Percentiles rank a stretch among this genome's conserved stretches.
Conservation (phyloP, 1,140 invertebrate genomes). For the Drosophila saltans region DNA sequence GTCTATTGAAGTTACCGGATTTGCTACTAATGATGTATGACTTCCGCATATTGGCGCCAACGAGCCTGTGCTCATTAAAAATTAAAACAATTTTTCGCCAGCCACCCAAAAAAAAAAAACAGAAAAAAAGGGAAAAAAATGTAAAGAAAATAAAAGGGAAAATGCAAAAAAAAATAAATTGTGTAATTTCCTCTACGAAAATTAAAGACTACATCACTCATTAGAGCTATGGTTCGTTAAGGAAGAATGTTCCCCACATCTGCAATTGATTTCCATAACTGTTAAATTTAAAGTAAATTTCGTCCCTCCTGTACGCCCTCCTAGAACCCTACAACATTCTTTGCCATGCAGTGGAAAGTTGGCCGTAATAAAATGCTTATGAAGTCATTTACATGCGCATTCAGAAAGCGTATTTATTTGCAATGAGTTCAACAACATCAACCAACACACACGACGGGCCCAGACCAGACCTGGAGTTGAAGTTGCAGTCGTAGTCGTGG, state of each 20-base stretch:
- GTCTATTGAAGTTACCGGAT: constrained; percentile 69
- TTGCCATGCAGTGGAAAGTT: constrained; percentile 27
- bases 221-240: constrained; percentile 1
- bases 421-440: constrained; percentile 82
- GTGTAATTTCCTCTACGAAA: no score
- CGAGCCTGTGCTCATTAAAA: constrained; percentile 68
- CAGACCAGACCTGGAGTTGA: background rate
- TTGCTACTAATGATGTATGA: constrained; percentile 80
- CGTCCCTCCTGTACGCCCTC: no score
- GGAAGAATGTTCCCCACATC: no score
- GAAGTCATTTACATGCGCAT: constrained; percentile 81
- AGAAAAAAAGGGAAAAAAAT: constrained; percentile 7
- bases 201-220: constrained; percentile 10
- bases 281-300: no score
- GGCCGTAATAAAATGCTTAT: constrained; percentile 79
- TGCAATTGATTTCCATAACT: no score
- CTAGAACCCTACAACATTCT: no score
- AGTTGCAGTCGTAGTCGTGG: constrained; percentile 18
- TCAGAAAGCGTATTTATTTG: constrained; percentile 81
- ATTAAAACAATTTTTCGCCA: constrained; percentile 58
- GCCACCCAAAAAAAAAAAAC: constrained; percentile 26
- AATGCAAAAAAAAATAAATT: no score
- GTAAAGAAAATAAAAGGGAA: background rate
- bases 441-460: constrained; percentile 47
- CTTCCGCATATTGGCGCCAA: constrained; percentile 56